Evolutionary conservation across 2,888 invertebrate species (phyloP), one percentile per base, ranked within the genome.

Genomic region (Acleris literana): DNA sequence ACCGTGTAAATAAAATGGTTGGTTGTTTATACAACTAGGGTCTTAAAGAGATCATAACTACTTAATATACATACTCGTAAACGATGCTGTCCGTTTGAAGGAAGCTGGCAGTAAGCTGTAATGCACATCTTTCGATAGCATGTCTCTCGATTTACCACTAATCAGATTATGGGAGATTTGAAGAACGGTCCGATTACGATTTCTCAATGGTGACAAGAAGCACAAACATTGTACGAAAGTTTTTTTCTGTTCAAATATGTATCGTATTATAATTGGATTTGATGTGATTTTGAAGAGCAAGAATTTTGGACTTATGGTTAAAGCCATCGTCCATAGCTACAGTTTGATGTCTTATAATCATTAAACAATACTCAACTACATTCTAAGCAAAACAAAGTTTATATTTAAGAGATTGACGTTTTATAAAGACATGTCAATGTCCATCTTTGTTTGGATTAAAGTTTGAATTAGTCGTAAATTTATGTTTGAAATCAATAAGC

Each of bases 101-200:
- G 48, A n/a, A 58, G 33, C 59, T 55, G 39, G 39, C 39, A 39
- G 39, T 39, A 20, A 11, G 5, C 20, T 18, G 39, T 55, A 59
- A 59, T 49, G 54, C 53, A 60, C 53, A 33, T 55, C 54, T 60
- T 60, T 51, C 55, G 39, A 54, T 46, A 18, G 64, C 29, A 33
- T 72, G 76, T 79, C 77, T 77, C 81, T 81, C 79, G 82, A 84
- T 87, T 87, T 79, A 81, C 78, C 78, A 33, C 76, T 91, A 91
- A 91, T 90, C 91, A 84, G 91, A 90, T 91, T 80, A 77, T 69
- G 72, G 80, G 81, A 81, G 85, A 84, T 83, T 83, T 78, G 81
- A 78, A 82, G 83, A 85, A 53, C 17, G 59, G 84, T 85, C 82
- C 83, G 79, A 85, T 85, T 85, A 84, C 79, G 75, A 78, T 87